Conservation (phyloP, 2,113 vertebrate genomes). For the Romanogobio albipinnatus region DNA sequence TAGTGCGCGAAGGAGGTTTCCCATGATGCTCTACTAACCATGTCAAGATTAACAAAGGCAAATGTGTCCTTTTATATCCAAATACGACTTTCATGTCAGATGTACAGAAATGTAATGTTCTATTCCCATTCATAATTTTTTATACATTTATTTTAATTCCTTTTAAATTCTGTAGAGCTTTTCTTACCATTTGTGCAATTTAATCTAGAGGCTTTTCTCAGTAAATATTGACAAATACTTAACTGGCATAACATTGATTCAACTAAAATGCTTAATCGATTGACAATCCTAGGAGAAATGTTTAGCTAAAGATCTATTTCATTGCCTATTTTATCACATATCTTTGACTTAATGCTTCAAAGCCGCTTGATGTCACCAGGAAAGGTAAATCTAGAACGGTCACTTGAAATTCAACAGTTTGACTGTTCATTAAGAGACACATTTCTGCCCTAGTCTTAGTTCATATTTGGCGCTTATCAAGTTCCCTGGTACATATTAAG, state of each 20-base stretch:
- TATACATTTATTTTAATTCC: neutral
- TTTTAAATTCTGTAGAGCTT: too few relatives aligned
- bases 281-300: neutral
- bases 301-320: neutral
- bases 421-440: constrained; percentile 40
- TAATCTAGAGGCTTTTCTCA: neutral
- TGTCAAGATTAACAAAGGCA: neutral
- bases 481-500: constrained; percentile 16
- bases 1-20: neutral
- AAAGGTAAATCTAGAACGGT: constrained; percentile 30
- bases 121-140: neutral
- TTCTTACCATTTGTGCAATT: neutral
- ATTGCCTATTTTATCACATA: neutral
- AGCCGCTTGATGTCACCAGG: neutral
- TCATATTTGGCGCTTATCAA: constrained; percentile 8
- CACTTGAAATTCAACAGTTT: constrained; percentile 36
- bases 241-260: neutral
- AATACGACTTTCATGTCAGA: neutral
- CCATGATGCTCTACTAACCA: neutral
- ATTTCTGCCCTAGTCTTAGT: constrained; percentile 12
- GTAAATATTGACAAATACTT: neutral
- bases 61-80: neutral
- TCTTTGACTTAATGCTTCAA: constrained; percentile 6
- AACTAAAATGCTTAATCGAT: neutral
- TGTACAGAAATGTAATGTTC: neutral